Base-by-base conservation (phyloP, 2,888 invertebrate species). In the Aquatica leii region DNA sequence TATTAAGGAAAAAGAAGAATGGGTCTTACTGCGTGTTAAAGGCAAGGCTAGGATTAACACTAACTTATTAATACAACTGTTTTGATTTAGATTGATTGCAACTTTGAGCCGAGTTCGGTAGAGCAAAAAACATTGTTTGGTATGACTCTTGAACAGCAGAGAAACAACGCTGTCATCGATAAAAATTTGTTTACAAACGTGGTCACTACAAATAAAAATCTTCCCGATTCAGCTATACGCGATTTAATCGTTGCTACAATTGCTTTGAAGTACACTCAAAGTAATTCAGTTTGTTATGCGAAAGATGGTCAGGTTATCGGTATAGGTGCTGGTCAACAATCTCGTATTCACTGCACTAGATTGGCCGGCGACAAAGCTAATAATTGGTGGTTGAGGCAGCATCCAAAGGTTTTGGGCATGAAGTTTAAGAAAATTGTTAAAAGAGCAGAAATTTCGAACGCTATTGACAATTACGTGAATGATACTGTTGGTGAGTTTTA, bases 241-340 rank as follows among this genome's bases (percentile, higher is more conserved):
- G 98, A 99, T 81, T 84, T 98, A 18, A 93, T 95, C 46, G 95
- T 99, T 1, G 98, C 98, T 0, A 97, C 97, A 0, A 95, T 98
- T 64, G 94, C 98, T 0, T 84, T 98, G 15, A 99, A 99, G 80
- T 99, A 97, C 78, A 97, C 98, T 0, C 98, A 99, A 82, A 98
- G 98, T 74, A 99, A 99, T 82, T 98, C 97, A 0, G 98, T 99
- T 0, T 98, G 98, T 79, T 98, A 92, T 76, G 97, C 98, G 0
- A 90, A 90, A 73, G 93, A 97, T 81, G 97, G 96, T 2, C 91
- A 94, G 86, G 90, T 73, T 9, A 90, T 98, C 74, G 98, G 98
- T 14, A 97, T 97, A 74, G 98, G 98, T 21, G 98, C 98, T n/a
- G 98, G 98, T 0, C 98, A 99, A 78, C 98, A 99, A 82, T 97